Evolutionary conservation across 2,888 invertebrate genomes (phyloP).

Genomic region (Scaptomyza reducta): DNA sequence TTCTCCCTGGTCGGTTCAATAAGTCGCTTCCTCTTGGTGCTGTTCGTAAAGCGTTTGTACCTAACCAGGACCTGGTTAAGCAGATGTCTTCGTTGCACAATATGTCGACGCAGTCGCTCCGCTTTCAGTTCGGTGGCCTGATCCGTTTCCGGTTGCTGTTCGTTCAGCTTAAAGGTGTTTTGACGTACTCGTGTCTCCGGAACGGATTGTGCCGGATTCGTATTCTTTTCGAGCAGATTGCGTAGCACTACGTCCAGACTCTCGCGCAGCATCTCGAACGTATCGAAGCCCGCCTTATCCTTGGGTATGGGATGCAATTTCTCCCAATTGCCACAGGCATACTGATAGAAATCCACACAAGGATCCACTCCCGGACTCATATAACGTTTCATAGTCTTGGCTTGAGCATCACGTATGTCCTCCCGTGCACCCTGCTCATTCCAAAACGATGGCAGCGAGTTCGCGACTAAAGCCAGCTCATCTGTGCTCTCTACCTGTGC

Average conservation of each 20-base stretch:
- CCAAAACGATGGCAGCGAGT: conserved; percentile 78
- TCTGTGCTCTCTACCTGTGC: conserved; percentile 35
- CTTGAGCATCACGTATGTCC: conserved; percentile 87
- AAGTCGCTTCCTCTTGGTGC: conserved; percentile 73
- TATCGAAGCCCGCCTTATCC: conserved; percentile 94
- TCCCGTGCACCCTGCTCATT: conserved; percentile 83
- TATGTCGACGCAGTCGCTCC: conserved; percentile 67
- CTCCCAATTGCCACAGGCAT: conserved; percentile 94
- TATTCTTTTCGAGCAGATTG: conserved; percentile 87
- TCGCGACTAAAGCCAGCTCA: conserved; percentile 33
- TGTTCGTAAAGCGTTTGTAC: conserved; percentile 73
- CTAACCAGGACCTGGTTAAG: conserved; percentile 73
- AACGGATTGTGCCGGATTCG: background rate
- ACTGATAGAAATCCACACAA: conserved; percentile 93
- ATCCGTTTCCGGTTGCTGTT: conserved; percentile 49
- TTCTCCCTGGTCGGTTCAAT: conserved; percentile 59
- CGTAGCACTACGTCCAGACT: conserved; percentile 89
- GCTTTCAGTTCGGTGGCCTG: conserved; percentile 58
- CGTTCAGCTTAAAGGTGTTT: conserved; percentile 56
- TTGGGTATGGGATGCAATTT: conserved; percentile 93
- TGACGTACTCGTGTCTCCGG: conserved; percentile 45
- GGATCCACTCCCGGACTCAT: conserved; percentile 91
- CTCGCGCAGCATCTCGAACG: conserved; percentile 94
- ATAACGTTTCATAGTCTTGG: conserved; percentile 89
- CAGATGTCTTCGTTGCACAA: conserved; percentile 71